Evolutionary conservation across 2,888 invertebrate genomes (phyloP).

Genomic region (Azorinus chamasolen): DNA sequence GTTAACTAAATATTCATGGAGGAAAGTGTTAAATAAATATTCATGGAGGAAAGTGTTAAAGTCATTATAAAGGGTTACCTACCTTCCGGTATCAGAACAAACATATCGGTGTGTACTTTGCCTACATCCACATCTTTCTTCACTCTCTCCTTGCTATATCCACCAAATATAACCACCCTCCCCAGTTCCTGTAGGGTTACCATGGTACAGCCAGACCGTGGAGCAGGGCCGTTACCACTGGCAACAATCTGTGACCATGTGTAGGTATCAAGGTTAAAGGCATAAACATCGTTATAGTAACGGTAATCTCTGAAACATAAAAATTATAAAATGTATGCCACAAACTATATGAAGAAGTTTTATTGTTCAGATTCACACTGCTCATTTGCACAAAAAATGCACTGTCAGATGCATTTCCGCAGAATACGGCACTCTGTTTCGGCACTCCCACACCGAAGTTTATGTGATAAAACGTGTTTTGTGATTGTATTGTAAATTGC

Average conservation of each 20-base stretch:
- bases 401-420: constrained; percentile 7
- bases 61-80: too few species aligned
- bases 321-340: not conserved
- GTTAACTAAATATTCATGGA: too few species aligned
- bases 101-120: constrained; percentile 91
- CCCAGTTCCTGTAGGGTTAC: constrained; percentile 88
- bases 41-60: too few species aligned
- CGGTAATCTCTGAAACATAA: constrained; percentile 90
- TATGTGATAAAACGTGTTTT: too few species aligned
- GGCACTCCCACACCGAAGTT: too few species aligned
- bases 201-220: constrained; percentile 92
- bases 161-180: constrained; percentile 91
- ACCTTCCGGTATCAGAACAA: constrained; percentile 84
- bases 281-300: constrained; percentile 95
- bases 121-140: constrained; percentile 93
- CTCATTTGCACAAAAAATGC: too few species aligned
- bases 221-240: constrained; percentile 89
- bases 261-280: constrained; percentile 93
- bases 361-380: not conserved
- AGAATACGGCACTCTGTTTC: too few species aligned
- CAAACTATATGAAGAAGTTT: not conserved
- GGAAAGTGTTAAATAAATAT: too few species aligned
- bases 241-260: constrained; percentile 92
- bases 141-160: constrained; percentile 91
- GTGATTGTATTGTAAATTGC: too few species aligned